Base-by-base conservation (phyloP, 2,797 vertebrate genomes). In the Lates japonicus region DNA sequence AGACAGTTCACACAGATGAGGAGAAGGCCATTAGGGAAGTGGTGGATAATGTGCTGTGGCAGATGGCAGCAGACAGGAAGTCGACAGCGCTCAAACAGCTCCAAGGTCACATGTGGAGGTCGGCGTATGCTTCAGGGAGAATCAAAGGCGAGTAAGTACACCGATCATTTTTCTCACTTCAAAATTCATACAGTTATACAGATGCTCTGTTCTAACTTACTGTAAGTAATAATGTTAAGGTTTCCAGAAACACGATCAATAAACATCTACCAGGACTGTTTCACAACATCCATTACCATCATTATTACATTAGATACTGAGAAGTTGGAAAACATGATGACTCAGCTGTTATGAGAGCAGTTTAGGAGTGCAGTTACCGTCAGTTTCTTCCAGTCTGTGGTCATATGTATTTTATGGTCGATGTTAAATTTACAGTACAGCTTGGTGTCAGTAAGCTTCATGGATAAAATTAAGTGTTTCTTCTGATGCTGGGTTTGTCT, bases 11-110 rank as follows among this genome's bases (percentile, higher is more conserved):
- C 17, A 97, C 96, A 0, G 96, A 97, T 37, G 92, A 96, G 76
- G 97, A 97, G 86, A 95, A 92, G 82, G 89, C 95, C 72, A 98
- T 99, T 88, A 95, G 96, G 74, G 97, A 97, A 0, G 97, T 98
- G 0, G 95, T 97, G 22, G 97, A 98, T 76, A 97, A 96, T 0
- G 97, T 99, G 59, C 92, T 93, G 74, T 99, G 98, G 98, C 98
- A 98, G 94, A 99, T 99, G 98, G 96, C 97, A 0, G 93, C 96
- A n/a, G 98, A 99, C 93, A 96, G 98, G 86, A 99, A 99, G 93
- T 98, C 96, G 14, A 97, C 96, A 0, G 98, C 98, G 0, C 96
- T 99, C 81, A 99, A 99, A 74, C 98, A 98, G 92, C 94, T 99
- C 49, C 98, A 99, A 86, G 98, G 98, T 20, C 98, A 99, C 94